phyloP scores from a whole-genome alignment of 2,113 vertebrate genomes.

The Cacatua alba region DNA sequence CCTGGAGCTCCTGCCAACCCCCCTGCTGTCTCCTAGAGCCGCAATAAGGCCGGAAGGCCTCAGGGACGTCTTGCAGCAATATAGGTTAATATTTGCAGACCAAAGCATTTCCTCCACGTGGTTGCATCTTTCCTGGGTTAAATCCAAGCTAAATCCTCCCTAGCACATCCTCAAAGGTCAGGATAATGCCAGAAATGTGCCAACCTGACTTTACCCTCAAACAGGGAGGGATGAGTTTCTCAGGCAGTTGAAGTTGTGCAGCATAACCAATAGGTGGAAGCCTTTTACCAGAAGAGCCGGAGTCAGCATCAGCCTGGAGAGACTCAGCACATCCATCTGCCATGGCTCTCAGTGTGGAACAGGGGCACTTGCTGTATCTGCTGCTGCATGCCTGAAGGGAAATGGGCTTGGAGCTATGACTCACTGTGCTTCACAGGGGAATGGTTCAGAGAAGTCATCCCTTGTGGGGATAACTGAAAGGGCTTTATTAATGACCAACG shows the following conservation, averaged over 20 bases:
- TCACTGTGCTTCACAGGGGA: too few species aligned
- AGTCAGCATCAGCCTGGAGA: background rate
- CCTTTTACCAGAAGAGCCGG: background rate
- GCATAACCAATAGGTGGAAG: slow-evolving; percentile 67
- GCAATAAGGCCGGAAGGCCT: background rate
- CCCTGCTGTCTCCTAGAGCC: background rate
- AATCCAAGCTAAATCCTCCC: background rate
- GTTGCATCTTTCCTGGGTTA: background rate
- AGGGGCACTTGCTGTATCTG: too few species aligned
- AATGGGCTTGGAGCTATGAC: too few species aligned
- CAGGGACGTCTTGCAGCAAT: background rate
- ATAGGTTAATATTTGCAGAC: background rate
- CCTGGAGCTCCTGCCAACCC: background rate
- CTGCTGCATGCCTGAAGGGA: too few species aligned
- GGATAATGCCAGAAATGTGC: background rate
- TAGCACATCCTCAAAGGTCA: background rate
- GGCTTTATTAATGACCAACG: too few species aligned
- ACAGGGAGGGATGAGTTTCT: background rate
- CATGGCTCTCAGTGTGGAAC: too few species aligned
- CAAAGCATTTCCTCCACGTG: background rate
- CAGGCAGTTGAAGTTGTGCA: slow-evolving; percentile 22
- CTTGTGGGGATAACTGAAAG: too few species aligned
- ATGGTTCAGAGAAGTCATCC: too few species aligned
- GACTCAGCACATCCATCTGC: rapidly evolving
- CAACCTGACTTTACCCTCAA: background rate